Evolutionary conservation across 2,113 vertebrate species (phyloP), one percentile per base, ranked within the genome.

Genomic region (Nicator chloris): DNA sequence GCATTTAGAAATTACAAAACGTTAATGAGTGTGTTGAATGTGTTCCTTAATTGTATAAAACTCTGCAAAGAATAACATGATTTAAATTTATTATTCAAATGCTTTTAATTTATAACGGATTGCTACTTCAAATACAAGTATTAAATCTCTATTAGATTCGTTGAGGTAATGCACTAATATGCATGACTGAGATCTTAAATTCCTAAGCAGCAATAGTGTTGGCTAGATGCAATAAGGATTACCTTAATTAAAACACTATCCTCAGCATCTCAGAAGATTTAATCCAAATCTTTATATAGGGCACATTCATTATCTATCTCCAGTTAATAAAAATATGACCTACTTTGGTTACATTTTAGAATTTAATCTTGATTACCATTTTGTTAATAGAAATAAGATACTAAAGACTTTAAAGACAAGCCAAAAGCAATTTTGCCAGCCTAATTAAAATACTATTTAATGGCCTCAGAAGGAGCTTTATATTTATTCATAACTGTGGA

Each of bases 171-270:
- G 83, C 88, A 96, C 96, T 97, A 97, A 97, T 96, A 97, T 81
- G 95, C 91, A 97, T 97, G 88, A 94, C 95, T 96, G 88, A 97
- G 95, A 95, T 97, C 97, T 97, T 96, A 97, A 96, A 97, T 97
- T 97, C 97, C 97, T 96, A 96, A 97, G 96, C 94, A 97, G 97
- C 96, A 86, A 84, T 90, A 94, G 92, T 88, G 94, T 97, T 98
- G 97, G 97, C 97, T 97, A 97, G 97, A 97, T 96, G 97, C 97
- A 98, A 98, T 97, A 98, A 98, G 97, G 97, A 98, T 98, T 97
- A 97, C 94, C 95, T 97, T 98, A 98, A 98, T 98, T 98, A 98
- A 98, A 98, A 98, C 95, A 97, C 97, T 89, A 96, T 97, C 95
- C 93, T 94, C 90, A 91, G 93, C 64, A 97, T 97, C 97, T 98